Percentiles rank a stretch among this genome's conserved stretches.
Evolutionary conservation across 2,888 invertebrate species (phyloP).

Genomic region (Muschampia plurimacula): DNA sequence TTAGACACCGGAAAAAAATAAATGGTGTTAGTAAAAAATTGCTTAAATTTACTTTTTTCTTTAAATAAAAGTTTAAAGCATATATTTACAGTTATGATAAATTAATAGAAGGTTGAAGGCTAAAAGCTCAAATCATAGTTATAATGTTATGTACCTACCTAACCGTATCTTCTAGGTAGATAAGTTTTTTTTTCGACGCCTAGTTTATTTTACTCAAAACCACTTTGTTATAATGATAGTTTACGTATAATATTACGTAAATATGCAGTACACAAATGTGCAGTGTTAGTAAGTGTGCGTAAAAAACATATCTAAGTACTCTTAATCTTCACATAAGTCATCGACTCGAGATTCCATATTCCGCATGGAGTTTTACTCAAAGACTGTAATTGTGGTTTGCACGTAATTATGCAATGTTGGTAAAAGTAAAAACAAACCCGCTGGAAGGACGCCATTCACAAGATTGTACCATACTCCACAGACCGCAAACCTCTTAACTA

Average conservation of each 20-base stretch:
- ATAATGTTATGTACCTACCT: too few relatives aligned
- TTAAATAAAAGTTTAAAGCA: too few relatives aligned
- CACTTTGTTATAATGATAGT: too few relatives aligned
- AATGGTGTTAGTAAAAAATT: neutral
- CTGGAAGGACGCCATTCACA: conserved; percentile 34
- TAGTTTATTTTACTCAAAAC: too few relatives aligned
- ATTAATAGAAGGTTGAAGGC: neutral
- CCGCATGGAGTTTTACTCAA: neutral
- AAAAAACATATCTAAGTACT: neutral
- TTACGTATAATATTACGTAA: too few relatives aligned
- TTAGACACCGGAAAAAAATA: neutral
- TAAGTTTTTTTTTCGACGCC: too few relatives aligned
- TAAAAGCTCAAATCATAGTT: neutral
- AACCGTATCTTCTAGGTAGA: too few relatives aligned
- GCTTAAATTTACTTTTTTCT: too few relatives aligned
- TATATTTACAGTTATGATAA: too few relatives aligned
- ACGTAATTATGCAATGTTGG: conserved; percentile 20
- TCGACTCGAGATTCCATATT: neutral
- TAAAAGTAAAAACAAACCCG: conserved; percentile 41
- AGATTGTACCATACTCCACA: conserved; percentile 40
- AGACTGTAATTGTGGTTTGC: conserved; percentile 5
- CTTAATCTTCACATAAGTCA: neutral
- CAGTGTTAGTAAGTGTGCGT: too few relatives aligned
- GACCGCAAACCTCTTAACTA: conserved; percentile 43
- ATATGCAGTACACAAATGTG: too few relatives aligned